Evolutionary conservation across 2,113 vertebrate species (phyloP).

Genomic region (Oreochromis niloticus): DNA sequence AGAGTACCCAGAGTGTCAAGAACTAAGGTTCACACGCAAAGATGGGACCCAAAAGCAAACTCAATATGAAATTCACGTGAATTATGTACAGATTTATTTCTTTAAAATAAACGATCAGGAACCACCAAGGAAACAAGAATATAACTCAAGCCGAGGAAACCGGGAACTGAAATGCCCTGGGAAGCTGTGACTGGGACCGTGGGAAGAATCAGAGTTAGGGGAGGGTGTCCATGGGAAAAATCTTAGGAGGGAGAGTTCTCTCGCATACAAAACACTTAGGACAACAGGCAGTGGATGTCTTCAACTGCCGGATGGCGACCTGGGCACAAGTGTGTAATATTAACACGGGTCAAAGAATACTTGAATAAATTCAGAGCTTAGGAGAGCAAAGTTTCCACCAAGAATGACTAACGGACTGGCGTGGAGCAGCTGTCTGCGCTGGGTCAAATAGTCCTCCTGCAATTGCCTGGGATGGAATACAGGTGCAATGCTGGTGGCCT

Average conservation of each 20-base stretch:
- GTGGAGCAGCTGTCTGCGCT: not conserved
- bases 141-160: not conserved
- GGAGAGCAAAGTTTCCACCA: not conserved
- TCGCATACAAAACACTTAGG: not conserved
- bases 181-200: not conserved
- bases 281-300: not conserved
- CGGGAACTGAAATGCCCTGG: not conserved
- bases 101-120: not conserved
- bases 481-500: not conserved
- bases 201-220: not conserved
- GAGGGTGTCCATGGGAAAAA: not conserved
- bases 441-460: not conserved
- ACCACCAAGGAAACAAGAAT: not conserved
- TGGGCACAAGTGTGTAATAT: not conserved
- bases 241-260: not conserved
- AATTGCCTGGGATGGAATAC: not conserved
- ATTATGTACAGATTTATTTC: not conserved
- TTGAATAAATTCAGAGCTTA: not conserved
- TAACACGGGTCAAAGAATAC: not conserved
- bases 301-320: not conserved
- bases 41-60: not conserved
- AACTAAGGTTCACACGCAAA: not conserved
- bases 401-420: not conserved
- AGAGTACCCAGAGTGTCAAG: not conserved
- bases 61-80: not conserved